Base-by-base conservation (phyloP, 2,113 vertebrate species). In the Gallinago jamesoni region DNA sequence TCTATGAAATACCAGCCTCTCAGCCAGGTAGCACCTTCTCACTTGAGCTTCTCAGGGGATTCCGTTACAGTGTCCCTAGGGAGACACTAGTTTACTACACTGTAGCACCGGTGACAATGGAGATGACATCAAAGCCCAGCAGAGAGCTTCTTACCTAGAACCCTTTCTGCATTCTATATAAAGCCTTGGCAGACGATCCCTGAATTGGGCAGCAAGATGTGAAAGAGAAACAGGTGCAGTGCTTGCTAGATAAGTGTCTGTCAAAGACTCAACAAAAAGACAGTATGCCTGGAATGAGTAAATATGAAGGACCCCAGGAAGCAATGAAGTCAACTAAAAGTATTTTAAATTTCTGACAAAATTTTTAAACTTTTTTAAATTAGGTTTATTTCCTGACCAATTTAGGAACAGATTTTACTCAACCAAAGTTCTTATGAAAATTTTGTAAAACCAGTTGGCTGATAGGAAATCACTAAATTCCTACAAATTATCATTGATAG, bases 121-220 rank as follows among this genome's bases (percentile, higher is more conserved):
- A 35, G 31, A 66, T 20, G 14, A 45, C 24, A 60, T 56, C 18
- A 59, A 84, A 82, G 12, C 7, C 57, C 41, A 70, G 37, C 6
- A 53, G 15, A 75, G 25, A 84, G 50, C 2, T 20, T 20, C 27
- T 50, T 48, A 25, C 30, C 35, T 33, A 31, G 18, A 68, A 60
- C 0, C 1, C 5, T 16, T 37, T 35, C 25, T 27, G 21, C 16
- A 10, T 23, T 47, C 66, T 25, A 2, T 22, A 41, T 9, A 72
- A 75, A 13, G 33, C 18, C 39, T 28, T 33, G 15, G 5, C 9
- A 68, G 18, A 14, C 4, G 62, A 53, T 16, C 7, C 14, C 43
- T 57, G 30, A 52, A 27, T 15, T 5, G 3, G 21, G 15, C n/a
- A 81, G 16, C 9, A 84, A 75, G 8, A 14, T 6, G 2, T 1